Percentiles rank a stretch among this genome's conserved stretches.
Conservation (phyloP, 2,113 vertebrate species). For the Callocephalon fimbriatum region DNA sequence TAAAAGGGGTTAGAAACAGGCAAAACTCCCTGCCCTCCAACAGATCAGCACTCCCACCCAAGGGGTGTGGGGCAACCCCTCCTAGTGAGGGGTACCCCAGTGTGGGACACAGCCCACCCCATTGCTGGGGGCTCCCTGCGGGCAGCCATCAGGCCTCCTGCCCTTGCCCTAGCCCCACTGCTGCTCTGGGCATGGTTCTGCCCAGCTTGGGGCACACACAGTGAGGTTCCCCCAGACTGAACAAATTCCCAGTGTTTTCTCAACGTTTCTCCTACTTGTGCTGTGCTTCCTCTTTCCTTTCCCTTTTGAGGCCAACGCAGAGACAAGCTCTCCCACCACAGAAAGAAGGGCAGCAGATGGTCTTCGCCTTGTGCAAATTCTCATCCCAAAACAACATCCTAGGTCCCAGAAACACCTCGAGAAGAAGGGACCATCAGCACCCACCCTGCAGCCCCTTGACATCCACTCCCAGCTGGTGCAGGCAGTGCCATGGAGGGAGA, state of each 20-base stretch:
- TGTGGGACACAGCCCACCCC: not conserved
- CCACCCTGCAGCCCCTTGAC: not conserved
- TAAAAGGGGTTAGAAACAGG: too few species aligned
- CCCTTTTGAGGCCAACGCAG: not conserved
- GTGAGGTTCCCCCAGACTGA: not conserved
- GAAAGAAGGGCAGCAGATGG: not conserved
- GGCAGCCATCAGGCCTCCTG: not conserved
- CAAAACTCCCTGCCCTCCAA: not conserved
- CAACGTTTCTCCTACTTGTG: not conserved
- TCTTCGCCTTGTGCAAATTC: not conserved
- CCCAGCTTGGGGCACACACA: accelerated
- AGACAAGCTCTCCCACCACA: not conserved
- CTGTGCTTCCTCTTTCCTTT: constrained; percentile 43
- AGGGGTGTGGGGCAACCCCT: not conserved
- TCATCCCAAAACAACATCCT: not conserved
- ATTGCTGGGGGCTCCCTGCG: not conserved
- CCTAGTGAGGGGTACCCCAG: not conserved
- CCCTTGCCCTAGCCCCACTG: accelerated
- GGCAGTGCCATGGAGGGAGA: constrained; percentile 16
- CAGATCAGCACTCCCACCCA: not conserved
- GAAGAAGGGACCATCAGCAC: not conserved
- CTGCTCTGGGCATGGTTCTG: not conserved
- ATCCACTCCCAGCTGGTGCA: not conserved
- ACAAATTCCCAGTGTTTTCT: not conserved
- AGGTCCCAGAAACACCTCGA: not conserved